Percentiles rank a stretch among this genome's conserved stretches.
These are phyloP conservation scores for Antheraea yamamai DNA, from an alignment of 2,888 invertebrate genomes.

Conservation along the genomic window DNA sequence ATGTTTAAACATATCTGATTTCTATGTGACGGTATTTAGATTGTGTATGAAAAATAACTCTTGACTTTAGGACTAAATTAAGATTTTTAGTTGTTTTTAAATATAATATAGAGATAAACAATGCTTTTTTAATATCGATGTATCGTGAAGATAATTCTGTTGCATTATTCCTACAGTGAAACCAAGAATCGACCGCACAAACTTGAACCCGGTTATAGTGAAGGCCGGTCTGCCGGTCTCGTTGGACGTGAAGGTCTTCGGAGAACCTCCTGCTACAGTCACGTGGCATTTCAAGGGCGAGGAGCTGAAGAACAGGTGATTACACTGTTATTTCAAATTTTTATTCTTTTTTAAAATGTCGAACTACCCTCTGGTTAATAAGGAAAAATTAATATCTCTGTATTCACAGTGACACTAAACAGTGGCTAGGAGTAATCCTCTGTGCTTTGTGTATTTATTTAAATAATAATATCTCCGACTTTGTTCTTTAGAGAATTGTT, in stretches of 20 bases:
- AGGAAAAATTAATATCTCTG: not conserved
- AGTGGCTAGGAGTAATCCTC: too few species aligned
- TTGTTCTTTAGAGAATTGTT: too few species aligned
- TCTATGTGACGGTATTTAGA: too few species aligned
- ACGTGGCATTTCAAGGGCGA: conserved; percentile 92
- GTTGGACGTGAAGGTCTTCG: conserved; percentile 93
- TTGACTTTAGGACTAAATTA: not conserved
- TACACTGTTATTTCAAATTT: not conserved
- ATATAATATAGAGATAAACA: not conserved
- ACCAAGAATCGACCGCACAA: conserved; percentile 95
- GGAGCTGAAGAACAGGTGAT: conserved; percentile 77
- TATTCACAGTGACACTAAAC: too few species aligned
- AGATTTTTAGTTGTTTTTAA: not conserved
- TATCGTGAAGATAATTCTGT: not conserved
- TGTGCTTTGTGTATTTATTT: too few species aligned
- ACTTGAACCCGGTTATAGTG: conserved; percentile 90
- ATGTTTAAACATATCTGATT: too few species aligned
- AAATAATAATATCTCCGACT: not conserved
- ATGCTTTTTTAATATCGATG: not conserved
- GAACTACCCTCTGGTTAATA: too few species aligned
- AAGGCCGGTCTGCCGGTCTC: conserved; percentile 94
- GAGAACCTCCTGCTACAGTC: conserved; percentile 96
- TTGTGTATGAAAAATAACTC: not conserved
- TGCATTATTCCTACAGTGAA: conserved; percentile 84
- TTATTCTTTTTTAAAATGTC: too few species aligned